These are phyloP conservation scores for Etheostoma perlongum DNA, from an alignment of 2,797 vertebrate genomes.

Conservation along the genomic window DNA sequence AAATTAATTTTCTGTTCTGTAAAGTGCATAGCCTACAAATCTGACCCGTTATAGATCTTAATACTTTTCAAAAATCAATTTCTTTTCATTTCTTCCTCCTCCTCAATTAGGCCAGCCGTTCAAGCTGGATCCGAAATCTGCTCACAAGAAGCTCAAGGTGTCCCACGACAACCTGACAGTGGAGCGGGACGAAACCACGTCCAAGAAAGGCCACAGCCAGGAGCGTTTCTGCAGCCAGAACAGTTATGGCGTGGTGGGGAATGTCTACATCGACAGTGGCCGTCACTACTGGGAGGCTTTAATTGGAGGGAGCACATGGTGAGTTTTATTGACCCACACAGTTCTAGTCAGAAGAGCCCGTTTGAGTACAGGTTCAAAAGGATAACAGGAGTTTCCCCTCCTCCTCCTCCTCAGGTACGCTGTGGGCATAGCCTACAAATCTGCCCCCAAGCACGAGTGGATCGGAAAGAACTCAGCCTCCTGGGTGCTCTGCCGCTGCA, in stretches of 20 bases:
- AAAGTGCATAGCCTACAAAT: background rate
- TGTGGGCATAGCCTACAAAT: constrained; percentile 96
- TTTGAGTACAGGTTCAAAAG: background rate
- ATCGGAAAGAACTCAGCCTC: constrained; percentile 97
- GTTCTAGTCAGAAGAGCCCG: background rate
- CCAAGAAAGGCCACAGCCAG: constrained; percentile 96
- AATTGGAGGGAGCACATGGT: constrained; percentile 98
- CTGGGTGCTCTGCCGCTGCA: constrained; percentile 98
- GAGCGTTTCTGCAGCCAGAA: constrained; percentile 96
- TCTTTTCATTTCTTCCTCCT: background rate
- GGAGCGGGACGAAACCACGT: constrained; percentile 96
- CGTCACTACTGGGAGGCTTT: constrained; percentile 99
- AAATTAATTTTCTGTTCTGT: constrained; percentile 16
- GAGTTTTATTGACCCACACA: constrained; percentile 48
- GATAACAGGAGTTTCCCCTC: background rate
- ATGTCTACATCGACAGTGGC: constrained; percentile 97
- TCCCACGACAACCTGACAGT: constrained; percentile 97
- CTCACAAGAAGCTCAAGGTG: constrained; percentile 96
- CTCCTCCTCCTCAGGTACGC: constrained; percentile 89
- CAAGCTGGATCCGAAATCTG: constrained; percentile 97
- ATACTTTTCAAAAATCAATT: background rate
- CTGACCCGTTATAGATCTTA: background rate
- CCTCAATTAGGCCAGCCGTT: constrained; percentile 92
- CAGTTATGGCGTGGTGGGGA: constrained; percentile 97
- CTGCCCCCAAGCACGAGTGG: constrained; percentile 97